phyloP scores from a whole-genome alignment of 2,797 vertebrate species.

The Pygocentrus nattereri region DNA sequence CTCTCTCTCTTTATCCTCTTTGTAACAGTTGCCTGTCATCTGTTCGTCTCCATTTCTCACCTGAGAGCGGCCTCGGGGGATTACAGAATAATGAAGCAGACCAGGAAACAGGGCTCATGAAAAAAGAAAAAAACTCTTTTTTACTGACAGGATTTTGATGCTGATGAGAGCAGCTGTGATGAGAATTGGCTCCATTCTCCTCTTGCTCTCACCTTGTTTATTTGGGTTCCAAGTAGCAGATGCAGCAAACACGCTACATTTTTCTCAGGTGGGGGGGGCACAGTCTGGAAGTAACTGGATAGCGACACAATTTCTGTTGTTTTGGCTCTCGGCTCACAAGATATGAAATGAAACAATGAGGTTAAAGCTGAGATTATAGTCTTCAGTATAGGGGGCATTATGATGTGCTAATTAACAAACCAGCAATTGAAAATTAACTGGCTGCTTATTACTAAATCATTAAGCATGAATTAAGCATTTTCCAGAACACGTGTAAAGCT shows the following conservation, averaged over 20 bases:
- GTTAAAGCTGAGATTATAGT: background rate
- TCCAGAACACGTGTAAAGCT: too few species aligned
- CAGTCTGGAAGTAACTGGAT: background rate
- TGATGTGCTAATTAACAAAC: too few species aligned
- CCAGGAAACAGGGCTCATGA: constrained; percentile 28
- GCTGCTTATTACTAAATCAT: too few species aligned
- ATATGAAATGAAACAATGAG: background rate
- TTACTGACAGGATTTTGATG: constrained; percentile 5
- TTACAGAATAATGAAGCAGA: constrained; percentile 48
- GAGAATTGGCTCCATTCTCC: background rate
- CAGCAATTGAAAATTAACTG: too few species aligned
- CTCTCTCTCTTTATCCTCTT: constrained; percentile 8
- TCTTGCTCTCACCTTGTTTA: constrained; percentile 9
- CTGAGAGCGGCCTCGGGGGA: constrained; percentile 34
- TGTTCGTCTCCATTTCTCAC: constrained; percentile 34
- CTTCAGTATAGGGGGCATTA: background rate
- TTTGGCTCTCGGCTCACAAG: background rate
- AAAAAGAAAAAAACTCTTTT: background rate
- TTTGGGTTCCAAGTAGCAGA: constrained; percentile 1
- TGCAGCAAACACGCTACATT: background rate
- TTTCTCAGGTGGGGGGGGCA: too few species aligned
- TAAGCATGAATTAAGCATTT: too few species aligned
- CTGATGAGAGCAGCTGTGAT: constrained; percentile 9
- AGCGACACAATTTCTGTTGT: background rate
- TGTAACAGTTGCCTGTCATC: constrained; percentile 45